A percentile compares a stretch with the other conserved stretches of the same genome.
Conservation (phyloP, 2,113 vertebrate genomes). For the Terrapene triunguis region DNA sequence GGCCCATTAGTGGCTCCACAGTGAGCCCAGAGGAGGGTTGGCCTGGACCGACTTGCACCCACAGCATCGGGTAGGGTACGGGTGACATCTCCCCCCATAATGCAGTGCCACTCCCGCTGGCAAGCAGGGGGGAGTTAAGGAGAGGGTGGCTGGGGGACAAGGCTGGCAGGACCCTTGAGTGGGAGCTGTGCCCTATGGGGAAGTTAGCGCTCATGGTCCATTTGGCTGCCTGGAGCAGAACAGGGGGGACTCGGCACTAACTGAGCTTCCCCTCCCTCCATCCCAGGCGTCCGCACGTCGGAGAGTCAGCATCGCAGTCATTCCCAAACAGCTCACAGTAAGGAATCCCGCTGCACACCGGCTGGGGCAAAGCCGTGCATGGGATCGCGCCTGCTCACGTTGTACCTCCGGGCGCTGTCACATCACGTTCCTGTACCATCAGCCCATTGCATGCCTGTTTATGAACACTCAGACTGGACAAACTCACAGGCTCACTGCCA, state of each 20-base stretch:
- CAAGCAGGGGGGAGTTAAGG: neutral
- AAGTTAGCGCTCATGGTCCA: neutral
- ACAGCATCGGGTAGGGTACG: neutral
- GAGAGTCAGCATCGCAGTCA: conserved; percentile 84
- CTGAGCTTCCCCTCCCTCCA: neutral
- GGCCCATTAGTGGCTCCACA: neutral
- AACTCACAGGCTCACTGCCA: neutral
- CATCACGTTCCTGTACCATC: neutral
- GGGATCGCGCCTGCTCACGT: neutral
- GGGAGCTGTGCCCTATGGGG: no score
- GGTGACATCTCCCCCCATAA: neutral
- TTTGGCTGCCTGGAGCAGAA: neutral
- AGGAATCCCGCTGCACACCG: neutral
- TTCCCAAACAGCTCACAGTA: conserved; percentile 80
- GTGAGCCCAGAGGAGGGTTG: neutral
- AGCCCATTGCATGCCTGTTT: neutral
- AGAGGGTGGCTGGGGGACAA: no score
- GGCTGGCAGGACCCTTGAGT: neutral
- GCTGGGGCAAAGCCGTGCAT: neutral
- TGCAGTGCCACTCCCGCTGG: neutral
- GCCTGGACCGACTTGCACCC: neutral
- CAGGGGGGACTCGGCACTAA: accelerated
- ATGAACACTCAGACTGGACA: neutral
- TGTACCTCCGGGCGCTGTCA: neutral
- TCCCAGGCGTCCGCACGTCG: conserved; percentile 74